Evolutionary conservation across 2,113 vertebrate genomes (phyloP).

Genomic region (Trematomus loennbergii): DNA sequence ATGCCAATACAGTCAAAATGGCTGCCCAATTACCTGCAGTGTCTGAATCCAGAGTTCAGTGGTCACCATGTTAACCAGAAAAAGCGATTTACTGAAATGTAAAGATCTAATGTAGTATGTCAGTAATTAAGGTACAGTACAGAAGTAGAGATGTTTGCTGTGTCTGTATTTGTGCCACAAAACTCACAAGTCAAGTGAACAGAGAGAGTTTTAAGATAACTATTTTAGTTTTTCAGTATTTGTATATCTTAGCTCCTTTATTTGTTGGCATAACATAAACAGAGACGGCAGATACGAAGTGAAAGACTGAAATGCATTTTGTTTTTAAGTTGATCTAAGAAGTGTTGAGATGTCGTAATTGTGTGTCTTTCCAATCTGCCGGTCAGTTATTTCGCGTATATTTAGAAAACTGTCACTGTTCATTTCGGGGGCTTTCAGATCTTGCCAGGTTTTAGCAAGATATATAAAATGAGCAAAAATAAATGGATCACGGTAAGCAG

Average conservation of each 20-base stretch:
- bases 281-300: neutral
- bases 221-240: slow-evolving; percentile 1
- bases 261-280: neutral
- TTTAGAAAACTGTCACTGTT: slow-evolving; percentile 53
- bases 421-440: slow-evolving; percentile 47
- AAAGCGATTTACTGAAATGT: neutral
- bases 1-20: slow-evolving; percentile 21
- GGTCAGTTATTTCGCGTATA: slow-evolving; percentile 29
- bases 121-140: neutral
- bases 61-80: slow-evolving; percentile 7
- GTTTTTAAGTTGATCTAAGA: slow-evolving; percentile 22
- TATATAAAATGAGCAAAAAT: slow-evolving; percentile 31
- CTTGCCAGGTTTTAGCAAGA: slow-evolving; percentile 55
- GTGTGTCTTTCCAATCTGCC: slow-evolving; percentile 24
- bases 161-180: no score
- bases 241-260: slow-evolving; percentile 3
- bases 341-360: slow-evolving; percentile 17
- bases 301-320: neutral
- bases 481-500: slow-evolving; percentile 38
- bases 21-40: slow-evolving; percentile 24
- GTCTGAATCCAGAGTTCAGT: slow-evolving; percentile 23
- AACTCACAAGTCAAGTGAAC: neutral
- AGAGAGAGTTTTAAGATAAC: neutral
- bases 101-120: neutral
- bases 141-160: no score